Percentiles rank a stretch among this genome's conserved stretches.
Conservation (phyloP, 2,113 vertebrate genomes). For the Naja naja region DNA sequence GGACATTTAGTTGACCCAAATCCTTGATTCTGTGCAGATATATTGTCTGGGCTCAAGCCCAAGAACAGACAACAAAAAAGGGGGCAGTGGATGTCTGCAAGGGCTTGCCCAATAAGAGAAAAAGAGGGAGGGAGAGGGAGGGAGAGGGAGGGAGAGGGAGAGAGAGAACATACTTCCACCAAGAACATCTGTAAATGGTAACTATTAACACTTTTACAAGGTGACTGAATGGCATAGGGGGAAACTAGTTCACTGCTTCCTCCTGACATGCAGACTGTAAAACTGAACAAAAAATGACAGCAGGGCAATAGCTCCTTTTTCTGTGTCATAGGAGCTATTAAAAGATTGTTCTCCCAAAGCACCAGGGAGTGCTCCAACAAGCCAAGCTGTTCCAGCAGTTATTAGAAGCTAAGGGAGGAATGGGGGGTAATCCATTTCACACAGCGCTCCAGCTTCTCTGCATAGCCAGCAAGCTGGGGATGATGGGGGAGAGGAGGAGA, state of each 20-base stretch:
- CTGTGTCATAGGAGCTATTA: slow-evolving; percentile 68
- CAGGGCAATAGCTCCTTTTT: slow-evolving; percentile 62
- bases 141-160: background rate
- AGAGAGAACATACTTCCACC: background rate
- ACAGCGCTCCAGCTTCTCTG: background rate
- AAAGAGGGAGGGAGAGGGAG: background rate
- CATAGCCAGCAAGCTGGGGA: background rate
- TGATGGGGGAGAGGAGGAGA: background rate
- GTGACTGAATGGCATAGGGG: slow-evolving; percentile 62
- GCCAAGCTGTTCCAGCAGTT: slow-evolving; percentile 59
- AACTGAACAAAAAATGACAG: slow-evolving; percentile 59
- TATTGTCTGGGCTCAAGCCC: background rate
- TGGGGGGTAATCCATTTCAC: slow-evolving; percentile 34
- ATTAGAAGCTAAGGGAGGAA: slow-evolving; percentile 26
- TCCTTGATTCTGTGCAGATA: background rate
- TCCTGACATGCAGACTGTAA: slow-evolving; percentile 62
- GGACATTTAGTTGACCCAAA: background rate
- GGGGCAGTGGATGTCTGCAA: background rate
- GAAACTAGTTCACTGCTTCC: slow-evolving; percentile 66
- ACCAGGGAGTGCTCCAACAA: slow-evolving; percentile 53
- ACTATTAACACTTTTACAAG: slow-evolving; percentile 51
- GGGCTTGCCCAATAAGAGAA: background rate
- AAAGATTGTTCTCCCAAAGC: slow-evolving; percentile 62
- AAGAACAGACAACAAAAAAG: background rate
- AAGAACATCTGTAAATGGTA: background rate